Base-by-base conservation (phyloP, 2,797 vertebrate genomes). In the Melanotaenia nigrans region DNA sequence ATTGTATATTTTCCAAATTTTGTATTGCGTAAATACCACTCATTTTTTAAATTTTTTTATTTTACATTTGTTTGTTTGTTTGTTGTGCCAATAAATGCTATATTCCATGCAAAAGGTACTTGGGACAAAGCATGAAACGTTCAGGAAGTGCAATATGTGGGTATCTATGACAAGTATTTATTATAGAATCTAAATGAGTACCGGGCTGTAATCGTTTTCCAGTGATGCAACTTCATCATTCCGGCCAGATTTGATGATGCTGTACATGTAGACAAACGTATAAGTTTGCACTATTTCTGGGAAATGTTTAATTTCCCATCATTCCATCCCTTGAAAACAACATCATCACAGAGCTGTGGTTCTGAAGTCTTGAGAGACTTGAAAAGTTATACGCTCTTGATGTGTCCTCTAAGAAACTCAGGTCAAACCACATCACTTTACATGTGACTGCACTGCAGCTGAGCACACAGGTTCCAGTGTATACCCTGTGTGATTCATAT, bases 261-360 rank as follows among this genome's bases (percentile, higher is more conserved):
- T 67, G 65, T 74, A 78, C 85, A 88, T 83, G 74, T 64, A 45
- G 73, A 60, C 71, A 74, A 73, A 65, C 51, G 61, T 73, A 68
- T 73, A 79, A 59, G 80, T 81, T 79, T 85, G 69, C 33, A 78
- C 69, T 67, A 54, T 87, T 91, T 90, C 76, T 60, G 83, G 76
- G 67, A 90, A 87, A 85, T 75, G 67, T 81, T 87, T 49, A 79
- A 91, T 84, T 89, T 79, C 85, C 85, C 86, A 77, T 85, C 61
- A 82, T 78, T 67, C 73, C 47, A 28, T 65, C 66, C 65, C 65
- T 77, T 76, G 33, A 40, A 77, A 77, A 70, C 53, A 85, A 81
- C 90, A 86, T 88, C 79, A 91, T 91, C 82, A 89, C 67, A 72
- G 38, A 81, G 47, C 71, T 92, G 88, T 81, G 91, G 90, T 92